phyloP scores from a whole-genome alignment of 1,140 invertebrate genomes.

The Conopomorpha cramerella region DNA sequence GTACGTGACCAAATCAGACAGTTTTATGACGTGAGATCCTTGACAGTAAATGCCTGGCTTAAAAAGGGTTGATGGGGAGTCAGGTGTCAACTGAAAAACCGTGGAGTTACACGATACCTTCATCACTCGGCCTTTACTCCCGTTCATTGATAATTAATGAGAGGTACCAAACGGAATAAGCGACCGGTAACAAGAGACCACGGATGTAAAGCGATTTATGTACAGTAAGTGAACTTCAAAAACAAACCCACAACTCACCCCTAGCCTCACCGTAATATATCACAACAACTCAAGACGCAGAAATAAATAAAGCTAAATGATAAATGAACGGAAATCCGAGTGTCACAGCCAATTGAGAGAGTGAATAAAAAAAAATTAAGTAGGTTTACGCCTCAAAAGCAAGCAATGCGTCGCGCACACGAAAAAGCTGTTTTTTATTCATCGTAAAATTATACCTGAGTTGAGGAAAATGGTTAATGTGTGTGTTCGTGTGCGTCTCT shows the following conservation, averaged over 20 bases:
- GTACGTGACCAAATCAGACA: slow-evolving; percentile 48
- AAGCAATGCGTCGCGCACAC: too few relatives aligned
- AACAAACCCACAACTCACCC: slow-evolving; percentile 48
- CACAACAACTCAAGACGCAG: slow-evolving; percentile 51
- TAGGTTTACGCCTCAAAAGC: too few relatives aligned
- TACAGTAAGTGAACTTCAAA: too few relatives aligned
- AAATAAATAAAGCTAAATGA: slow-evolving; percentile 59
- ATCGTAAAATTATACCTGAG: too few relatives aligned
- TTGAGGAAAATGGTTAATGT: too few relatives aligned
- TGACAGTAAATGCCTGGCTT: slow-evolving; percentile 51
- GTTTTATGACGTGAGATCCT: slow-evolving; percentile 57
- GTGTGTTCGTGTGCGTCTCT: too few relatives aligned
- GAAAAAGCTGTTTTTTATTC: too few relatives aligned
- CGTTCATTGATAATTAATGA: slow-evolving; percentile 61
- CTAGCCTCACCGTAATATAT: slow-evolving; percentile 50
- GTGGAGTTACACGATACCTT: slow-evolving; percentile 44
- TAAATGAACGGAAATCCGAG: slow-evolving; percentile 47
- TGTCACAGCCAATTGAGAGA: slow-evolving; percentile 30
- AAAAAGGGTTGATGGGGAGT: slow-evolving; percentile 55
- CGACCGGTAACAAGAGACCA: too few relatives aligned
- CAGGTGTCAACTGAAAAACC: slow-evolving; percentile 53
- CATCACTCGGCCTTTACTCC: slow-evolving; percentile 46
- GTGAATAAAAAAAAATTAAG: slow-evolving; percentile 35
- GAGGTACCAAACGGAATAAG: slow-evolving; percentile 55
- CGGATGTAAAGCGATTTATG: too few relatives aligned